These are phyloP conservation scores for Aspidiotus destructor DNA, from an alignment of 2,888 invertebrate species.

Conservation along the genomic window DNA sequence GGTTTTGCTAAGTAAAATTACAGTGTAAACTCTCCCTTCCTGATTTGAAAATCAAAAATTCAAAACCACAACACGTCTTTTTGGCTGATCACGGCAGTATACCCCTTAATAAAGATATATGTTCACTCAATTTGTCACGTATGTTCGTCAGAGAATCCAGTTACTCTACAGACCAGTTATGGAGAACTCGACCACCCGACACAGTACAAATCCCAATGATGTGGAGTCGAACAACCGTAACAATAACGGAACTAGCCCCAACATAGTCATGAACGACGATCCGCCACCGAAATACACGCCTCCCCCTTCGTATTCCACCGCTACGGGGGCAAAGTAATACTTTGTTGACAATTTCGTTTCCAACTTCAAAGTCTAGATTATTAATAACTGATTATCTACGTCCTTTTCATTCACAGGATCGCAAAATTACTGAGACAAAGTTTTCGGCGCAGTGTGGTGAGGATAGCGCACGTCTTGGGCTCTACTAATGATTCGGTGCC, in stretches of 20 bases:
- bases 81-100: not conserved
- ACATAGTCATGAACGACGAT: constrained; percentile 37
- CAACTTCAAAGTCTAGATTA: no score
- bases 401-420: constrained; percentile 45
- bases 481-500: constrained; percentile 15
- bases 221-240: constrained; percentile 30
- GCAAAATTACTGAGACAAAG: constrained; percentile 66
- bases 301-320: constrained; percentile 84
- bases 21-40: no score
- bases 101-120: not conserved
- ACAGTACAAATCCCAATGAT: constrained; percentile 17
- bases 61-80: not conserved
- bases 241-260: constrained; percentile 26
- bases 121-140: constrained; percentile 24
- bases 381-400: no score
- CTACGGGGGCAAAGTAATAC: constrained; percentile 61
- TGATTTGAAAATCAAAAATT: not conserved
- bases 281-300: constrained; percentile 75
- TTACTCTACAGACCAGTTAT: constrained; percentile 69
- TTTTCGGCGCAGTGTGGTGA: constrained; percentile 65
- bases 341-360: no score
- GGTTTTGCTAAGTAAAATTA: no score
- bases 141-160: constrained; percentile 61
- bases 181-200: constrained; percentile 43
- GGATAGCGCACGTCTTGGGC: constrained; percentile 44